phyloP scores from a whole-genome alignment of 2,797 vertebrate species.

The Ceyx erithaca region DNA sequence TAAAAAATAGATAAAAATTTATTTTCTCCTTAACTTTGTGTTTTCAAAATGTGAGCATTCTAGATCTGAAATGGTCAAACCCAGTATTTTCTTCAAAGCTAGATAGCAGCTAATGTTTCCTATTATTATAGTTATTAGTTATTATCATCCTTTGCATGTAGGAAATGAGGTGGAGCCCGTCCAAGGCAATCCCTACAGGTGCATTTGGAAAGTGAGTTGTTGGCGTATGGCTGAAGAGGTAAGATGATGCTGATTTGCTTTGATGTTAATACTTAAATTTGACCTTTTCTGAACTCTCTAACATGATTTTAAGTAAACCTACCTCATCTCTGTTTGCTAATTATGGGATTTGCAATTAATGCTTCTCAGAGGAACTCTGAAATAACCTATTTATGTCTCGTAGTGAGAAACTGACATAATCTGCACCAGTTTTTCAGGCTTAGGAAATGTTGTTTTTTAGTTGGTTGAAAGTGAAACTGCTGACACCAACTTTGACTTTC shows the following conservation, averaged over 20 bases:
- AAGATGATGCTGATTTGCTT: constrained; percentile 30
- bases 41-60: neutral
- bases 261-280: neutral
- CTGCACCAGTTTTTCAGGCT: neutral
- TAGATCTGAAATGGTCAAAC: neutral
- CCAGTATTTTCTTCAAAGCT: neutral
- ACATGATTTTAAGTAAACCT: neutral
- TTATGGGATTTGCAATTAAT: neutral
- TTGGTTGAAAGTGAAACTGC: neutral
- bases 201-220: constrained; percentile 96
- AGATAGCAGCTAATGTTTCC: neutral
- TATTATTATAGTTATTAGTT: too few relatives aligned
- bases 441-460: neutral
- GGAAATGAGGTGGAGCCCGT: constrained; percentile 86
- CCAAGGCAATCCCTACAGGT: constrained; percentile 95
- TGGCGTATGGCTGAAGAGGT: constrained; percentile 98
- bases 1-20: neutral
- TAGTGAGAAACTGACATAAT: neutral
- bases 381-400: neutral
- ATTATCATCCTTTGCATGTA: constrained; percentile 38
- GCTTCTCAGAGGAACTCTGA: neutral
- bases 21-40: neutral
- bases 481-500: neutral
- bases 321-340: neutral
- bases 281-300: neutral